These are phyloP conservation scores for Trematocara macrostoma DNA, from an alignment of 2,113 vertebrate genomes.

Conservation along the genomic window DNA sequence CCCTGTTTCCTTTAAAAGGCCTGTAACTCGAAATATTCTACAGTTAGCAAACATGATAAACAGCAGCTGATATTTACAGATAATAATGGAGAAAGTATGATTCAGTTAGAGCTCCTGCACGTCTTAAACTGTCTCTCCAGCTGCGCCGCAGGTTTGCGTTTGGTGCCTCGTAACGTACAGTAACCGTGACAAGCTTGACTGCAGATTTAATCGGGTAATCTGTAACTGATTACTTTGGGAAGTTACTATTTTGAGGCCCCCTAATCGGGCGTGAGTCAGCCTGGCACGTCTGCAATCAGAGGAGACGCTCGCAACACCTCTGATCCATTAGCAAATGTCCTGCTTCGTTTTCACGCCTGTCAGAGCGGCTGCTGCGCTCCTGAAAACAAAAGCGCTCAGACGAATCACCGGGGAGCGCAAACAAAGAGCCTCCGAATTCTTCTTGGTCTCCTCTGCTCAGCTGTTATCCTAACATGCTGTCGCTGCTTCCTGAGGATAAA, in stretches of 20 bases:
- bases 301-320: constrained; percentile 12
- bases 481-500: neutral
- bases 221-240: neutral
- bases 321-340: constrained; percentile 31
- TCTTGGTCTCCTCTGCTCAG: neutral
- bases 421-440: neutral
- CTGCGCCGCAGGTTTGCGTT: accelerated
- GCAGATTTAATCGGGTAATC: neutral
- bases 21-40: neutral
- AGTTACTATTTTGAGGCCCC: neutral
- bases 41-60: neutral
- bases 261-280: neutral
- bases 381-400: neutral
- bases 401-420: neutral
- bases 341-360: constrained; percentile 38
- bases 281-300: constrained; percentile 5
- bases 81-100: neutral
- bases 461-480: neutral
- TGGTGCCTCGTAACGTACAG: neutral
- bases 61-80: neutral
- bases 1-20: neutral
- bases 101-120: neutral
- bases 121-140: neutral
- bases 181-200: neutral
- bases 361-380: neutral